phyloP scores from a whole-genome alignment of 2,888 invertebrate species.

The Branchellion lobata region DNA sequence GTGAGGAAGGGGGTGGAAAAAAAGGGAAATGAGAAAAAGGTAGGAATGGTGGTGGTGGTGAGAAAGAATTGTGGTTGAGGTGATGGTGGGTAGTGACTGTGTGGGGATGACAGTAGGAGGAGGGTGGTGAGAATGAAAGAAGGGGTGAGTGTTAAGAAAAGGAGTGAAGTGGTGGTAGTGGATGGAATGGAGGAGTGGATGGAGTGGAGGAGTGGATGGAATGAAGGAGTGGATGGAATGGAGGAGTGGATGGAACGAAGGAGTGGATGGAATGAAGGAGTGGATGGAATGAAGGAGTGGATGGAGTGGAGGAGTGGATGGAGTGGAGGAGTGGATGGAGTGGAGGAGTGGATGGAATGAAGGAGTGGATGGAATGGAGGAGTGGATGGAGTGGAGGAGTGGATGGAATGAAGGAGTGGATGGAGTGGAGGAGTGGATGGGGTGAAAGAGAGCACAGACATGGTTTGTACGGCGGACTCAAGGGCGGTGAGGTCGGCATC shows the following conservation, averaged over 20 bases:
- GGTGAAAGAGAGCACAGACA: conserved; percentile 63
- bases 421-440: not conserved
- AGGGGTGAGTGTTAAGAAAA: not conserved
- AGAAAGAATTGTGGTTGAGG: no score
- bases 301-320: not conserved
- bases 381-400: no score
- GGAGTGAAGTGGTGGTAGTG: not conserved
- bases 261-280: not conserved
- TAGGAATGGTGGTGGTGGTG: no score
- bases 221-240: no score
- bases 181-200: conserved; percentile 70
- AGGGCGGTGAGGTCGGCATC: conserved; percentile 91
- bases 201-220: no score
- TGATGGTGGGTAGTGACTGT: no score
- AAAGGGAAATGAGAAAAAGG: not conserved
- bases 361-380: not conserved
- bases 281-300: not conserved
- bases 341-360: not conserved
- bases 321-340: no score
- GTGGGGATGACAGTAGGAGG: no score
- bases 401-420: no score
- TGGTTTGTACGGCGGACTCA: conserved; percentile 93
- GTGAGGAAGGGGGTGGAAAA: no score
- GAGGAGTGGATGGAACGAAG: no score
- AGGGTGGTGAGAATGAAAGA: not conserved